Base-by-base conservation (phyloP, 1,140 invertebrate genomes). In the Schlechtendalia chinensis region DNA sequence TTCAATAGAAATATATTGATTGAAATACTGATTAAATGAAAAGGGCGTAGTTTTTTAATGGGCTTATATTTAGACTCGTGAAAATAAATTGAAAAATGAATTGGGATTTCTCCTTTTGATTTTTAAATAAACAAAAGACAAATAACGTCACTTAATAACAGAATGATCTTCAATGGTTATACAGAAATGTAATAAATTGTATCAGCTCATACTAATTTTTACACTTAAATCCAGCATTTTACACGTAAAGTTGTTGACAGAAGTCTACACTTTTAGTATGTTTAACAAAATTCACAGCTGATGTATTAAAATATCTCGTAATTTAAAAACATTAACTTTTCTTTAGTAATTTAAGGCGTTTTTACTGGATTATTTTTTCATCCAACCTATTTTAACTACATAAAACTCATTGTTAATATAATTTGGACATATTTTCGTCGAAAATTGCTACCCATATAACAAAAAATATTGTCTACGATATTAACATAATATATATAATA, bases 221-320 rank as follows among this genome's bases (percentile, higher is more conserved):
- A 67, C 32, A n/a, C 32, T 5, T 45, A 67, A 67, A n/a, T 45
- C 65, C 12, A 16, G 22, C 65, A n/a, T 71, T 27, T 50, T 53
- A 71, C 24, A 71, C 50, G 67, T 53, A 71, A 67, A 67, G 65
- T 67, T 67, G 65, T 67, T 47, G 65, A 67, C 65, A 67, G 22
- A 45, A 67, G 65, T 67, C n/a, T 39, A 47, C 32, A 47, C 39
- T 67, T 45, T 45, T 45, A 67, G 65, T 67, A 67, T 67, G 22
- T 67, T 19, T 67, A n/a, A 67, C 39, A 47, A 12, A 67, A n/a
- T 47, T 67, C n/a, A 67, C 11, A 22, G n/a, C n/a, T 45, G 39
- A 67, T 67, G 65, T n/a, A 67, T 67, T 67, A 67, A 47, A 67
- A 67, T 45, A 32, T 24, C 65, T 67, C 29, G 45, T 22, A 67